phyloP scores from a whole-genome alignment of 2,888 invertebrate genomes.

The Hanleya hanleyi region DNA sequence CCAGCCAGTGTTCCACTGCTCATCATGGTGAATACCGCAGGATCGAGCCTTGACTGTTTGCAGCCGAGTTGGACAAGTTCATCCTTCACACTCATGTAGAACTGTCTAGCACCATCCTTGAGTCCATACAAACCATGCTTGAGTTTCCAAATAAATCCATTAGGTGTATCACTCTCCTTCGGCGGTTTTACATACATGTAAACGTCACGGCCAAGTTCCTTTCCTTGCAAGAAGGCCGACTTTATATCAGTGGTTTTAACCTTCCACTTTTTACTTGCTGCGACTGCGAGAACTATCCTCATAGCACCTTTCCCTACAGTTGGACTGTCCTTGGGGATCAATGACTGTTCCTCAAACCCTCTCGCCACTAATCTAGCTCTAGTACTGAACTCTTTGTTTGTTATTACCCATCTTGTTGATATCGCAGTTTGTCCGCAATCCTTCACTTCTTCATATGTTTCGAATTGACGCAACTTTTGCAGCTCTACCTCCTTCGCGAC shows the following conservation, averaged over 20 bases:
- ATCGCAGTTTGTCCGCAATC: neutral
- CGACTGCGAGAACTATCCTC: conserved; percentile 30
- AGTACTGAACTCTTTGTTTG: neutral
- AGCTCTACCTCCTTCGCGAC: conserved; percentile 9
- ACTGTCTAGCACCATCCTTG: conserved; percentile 41
- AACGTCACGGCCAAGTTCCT: conserved; percentile 31
- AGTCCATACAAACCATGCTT: conserved; percentile 41
- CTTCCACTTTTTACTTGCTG: conserved; percentile 34
- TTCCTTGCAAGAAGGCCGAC: conserved; percentile 44
- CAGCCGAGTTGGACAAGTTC: conserved; percentile 32
- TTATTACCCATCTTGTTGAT: conserved; percentile 11
- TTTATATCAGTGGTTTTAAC: conserved; percentile 45
- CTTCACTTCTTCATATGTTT: conserved; percentile 4
- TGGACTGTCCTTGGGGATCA: neutral
- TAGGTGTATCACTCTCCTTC: conserved; percentile 20
- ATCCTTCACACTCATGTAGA: conserved; percentile 38
- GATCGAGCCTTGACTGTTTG: conserved; percentile 12
- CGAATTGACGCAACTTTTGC: neutral
- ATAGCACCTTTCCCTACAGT: conserved; percentile 4
- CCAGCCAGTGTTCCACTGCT: neutral
- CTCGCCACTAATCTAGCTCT: conserved; percentile 13
- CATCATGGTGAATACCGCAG: conserved; percentile 10
- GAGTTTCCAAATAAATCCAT: conserved; percentile 36
- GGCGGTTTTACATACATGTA: conserved; percentile 37
- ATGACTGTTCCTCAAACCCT: conserved; percentile 10